Conservation (phyloP, 2,113 vertebrate species). For the Toxostoma redivivum region DNA sequence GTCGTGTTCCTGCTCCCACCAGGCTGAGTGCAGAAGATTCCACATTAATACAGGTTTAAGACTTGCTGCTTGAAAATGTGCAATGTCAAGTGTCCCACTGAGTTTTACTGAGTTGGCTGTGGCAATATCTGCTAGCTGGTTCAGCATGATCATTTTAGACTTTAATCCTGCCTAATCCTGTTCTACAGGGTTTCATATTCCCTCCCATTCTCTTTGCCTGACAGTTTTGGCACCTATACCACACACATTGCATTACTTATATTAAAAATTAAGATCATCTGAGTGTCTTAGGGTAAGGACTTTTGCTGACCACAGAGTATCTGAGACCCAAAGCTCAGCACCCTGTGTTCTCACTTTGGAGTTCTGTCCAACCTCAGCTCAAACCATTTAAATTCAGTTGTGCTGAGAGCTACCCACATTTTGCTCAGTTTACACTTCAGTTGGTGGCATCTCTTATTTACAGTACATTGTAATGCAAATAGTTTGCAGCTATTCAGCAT, state of each 20-base stretch:
- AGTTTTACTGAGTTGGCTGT: slow-evolving; percentile 32
- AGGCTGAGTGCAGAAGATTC: background rate
- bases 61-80: slow-evolving; percentile 36
- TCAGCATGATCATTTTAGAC: slow-evolving; percentile 20
- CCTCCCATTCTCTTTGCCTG: background rate
- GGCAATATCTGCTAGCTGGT: background rate
- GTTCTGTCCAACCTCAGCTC: background rate
- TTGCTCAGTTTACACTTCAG: slow-evolving; percentile 2
- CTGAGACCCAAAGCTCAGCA: background rate
- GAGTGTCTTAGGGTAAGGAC: background rate
- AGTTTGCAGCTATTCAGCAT: background rate
- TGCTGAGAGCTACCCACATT: background rate
- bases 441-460: background rate
- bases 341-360: background rate
- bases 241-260: background rate
- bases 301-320: background rate
- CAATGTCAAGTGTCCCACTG: slow-evolving; percentile 37
- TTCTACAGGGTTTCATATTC: background rate
- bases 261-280: background rate
- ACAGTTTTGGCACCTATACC: background rate
- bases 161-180: slow-evolving; percentile 42
- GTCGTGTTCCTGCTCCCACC: background rate
- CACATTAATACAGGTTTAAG: slow-evolving; percentile 27
- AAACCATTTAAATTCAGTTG: background rate
- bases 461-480: slow-evolving; percentile 14